Conservation (phyloP, 2,113 vertebrate species). For the Cathartes aura region DNA sequence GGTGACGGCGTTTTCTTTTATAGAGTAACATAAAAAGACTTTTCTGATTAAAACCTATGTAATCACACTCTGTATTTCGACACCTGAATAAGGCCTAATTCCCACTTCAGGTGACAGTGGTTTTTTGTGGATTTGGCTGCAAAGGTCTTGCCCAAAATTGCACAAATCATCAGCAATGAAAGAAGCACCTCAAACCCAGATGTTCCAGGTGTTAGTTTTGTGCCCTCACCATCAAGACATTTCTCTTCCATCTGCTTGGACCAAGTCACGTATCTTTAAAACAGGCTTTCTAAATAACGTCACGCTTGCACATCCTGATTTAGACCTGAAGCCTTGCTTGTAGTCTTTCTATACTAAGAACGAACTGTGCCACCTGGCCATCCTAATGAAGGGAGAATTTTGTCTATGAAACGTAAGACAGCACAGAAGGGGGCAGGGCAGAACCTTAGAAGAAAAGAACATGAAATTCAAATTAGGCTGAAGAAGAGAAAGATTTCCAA, state of each 20-base stretch:
- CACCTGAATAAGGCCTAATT: background rate
- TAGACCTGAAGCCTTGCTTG: background rate
- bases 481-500: background rate
- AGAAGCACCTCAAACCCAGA: background rate
- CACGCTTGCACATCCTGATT: background rate
- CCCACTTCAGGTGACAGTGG: background rate
- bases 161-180: background rate
- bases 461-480: constrained; percentile 9
- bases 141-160: background rate
- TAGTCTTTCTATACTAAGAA: background rate
- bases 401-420: background rate
- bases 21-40: background rate
- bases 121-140: background rate
- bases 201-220: background rate
- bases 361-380: background rate
- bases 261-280: fast-evolving
- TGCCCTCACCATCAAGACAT: background rate
- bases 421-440: background rate
- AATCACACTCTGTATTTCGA: fast-evolving
- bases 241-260: background rate
- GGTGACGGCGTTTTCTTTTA: background rate
- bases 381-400: background rate
- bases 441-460: background rate
- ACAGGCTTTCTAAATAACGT: background rate
- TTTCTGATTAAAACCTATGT: background rate